A percentile compares a stretch with the other conserved stretches of the same genome.
These are phyloP conservation scores for Caenorhabditis imperialis DNA, from an alignment of 2,888 invertebrate species.

Conservation along the genomic window DNA sequence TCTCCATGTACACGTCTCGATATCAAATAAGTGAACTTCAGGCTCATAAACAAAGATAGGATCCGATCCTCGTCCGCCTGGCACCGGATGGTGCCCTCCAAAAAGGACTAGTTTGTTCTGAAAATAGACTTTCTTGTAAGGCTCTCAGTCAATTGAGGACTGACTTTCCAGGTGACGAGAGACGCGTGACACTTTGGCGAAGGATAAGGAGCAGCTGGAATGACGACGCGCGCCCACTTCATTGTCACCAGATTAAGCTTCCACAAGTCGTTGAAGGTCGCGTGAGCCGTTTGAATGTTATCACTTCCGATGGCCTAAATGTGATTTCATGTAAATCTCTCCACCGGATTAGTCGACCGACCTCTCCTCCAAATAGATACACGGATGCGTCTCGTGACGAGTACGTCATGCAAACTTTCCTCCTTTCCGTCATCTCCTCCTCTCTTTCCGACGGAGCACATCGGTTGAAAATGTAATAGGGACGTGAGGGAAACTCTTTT, in stretches of 20 bases:
- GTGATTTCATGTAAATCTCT: neutral
- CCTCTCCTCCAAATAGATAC: neutral
- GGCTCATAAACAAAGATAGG: too few species aligned
- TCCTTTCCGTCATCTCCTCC: conserved; percentile 2
- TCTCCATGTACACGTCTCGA: conserved; percentile 6
- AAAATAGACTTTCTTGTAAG: neutral
- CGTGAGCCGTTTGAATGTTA: neutral
- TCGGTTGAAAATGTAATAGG: conserved; percentile 21
- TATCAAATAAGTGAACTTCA: conserved; percentile 21
- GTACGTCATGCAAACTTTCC: conserved; percentile 10
- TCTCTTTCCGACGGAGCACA: conserved; percentile 8
- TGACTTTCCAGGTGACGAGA: conserved; percentile 1
- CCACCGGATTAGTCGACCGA: conserved; percentile 28
- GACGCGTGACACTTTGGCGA: conserved; percentile 16
- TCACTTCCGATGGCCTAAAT: neutral
- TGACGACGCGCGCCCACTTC: conserved; percentile 23
- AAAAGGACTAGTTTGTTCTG: too few species aligned
- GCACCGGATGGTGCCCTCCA: too few species aligned
- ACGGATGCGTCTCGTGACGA: conserved; percentile 3
- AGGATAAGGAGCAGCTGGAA: conserved; percentile 28
- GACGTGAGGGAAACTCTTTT: conserved; percentile 2
- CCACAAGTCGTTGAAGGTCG: conserved; percentile 43
- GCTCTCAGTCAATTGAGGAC: neutral
- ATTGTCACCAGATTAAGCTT: conserved; percentile 10
- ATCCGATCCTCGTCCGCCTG: too few species aligned